A percentile compares a stretch with the other conserved stretches of the same genome.
These are phyloP conservation scores for Cheirogaleus medius DNA, from an alignment of 2,113 vertebrate genomes.

Conservation along the genomic window DNA sequence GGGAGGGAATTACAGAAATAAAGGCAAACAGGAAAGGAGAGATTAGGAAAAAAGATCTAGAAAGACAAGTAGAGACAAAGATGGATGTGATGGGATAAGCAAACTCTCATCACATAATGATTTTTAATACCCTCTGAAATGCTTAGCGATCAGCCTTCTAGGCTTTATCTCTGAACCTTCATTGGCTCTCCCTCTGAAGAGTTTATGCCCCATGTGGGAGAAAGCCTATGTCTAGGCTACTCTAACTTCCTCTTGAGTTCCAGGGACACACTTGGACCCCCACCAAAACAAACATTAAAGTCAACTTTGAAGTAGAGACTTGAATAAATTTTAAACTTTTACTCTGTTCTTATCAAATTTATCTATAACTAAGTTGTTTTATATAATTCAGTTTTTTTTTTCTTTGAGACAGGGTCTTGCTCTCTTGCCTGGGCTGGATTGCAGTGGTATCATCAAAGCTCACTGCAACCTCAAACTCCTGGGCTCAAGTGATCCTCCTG, in stretches of 20 bases:
- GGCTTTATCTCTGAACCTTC: background rate
- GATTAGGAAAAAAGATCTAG: background rate
- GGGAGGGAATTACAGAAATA: background rate
- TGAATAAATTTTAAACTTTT: conserved; percentile 24
- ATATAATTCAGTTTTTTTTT: background rate
- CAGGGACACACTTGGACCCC: background rate
- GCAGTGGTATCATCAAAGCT: too few species aligned
- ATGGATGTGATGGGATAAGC: background rate
- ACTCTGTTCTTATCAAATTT: background rate
- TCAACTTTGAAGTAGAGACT: background rate
- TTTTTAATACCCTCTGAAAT: background rate
- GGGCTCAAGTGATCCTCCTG: too few species aligned
- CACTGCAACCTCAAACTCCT: too few species aligned
- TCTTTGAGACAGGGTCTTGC: too few species aligned
- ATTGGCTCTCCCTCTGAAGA: background rate
- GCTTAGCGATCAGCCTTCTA: background rate
- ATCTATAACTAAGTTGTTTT: conserved; percentile 35
- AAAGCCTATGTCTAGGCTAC: background rate
- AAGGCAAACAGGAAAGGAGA: background rate
- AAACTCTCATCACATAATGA: background rate
- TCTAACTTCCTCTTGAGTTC: background rate
- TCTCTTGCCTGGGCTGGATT: too few species aligned
- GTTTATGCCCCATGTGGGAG: background rate
- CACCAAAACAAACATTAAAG: background rate
- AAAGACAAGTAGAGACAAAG: background rate